phyloP scores from a whole-genome alignment of 2,113 vertebrate genomes.

The Prionailurus bengalensis region DNA sequence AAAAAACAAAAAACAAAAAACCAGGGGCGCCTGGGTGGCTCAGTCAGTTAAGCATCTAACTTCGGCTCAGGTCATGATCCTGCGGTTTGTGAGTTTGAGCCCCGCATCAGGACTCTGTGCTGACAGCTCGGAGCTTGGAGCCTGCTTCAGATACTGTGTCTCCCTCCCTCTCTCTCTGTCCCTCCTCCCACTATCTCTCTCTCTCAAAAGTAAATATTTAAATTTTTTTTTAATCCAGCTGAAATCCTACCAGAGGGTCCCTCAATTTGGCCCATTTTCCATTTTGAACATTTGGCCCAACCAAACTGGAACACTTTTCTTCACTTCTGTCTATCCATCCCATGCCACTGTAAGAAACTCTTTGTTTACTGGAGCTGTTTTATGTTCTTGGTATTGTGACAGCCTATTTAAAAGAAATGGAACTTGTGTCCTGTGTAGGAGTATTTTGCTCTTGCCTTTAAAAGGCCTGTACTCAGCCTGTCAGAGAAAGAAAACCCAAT shows the following conservation, averaged over 20 bases:
- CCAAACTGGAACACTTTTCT: not conserved
- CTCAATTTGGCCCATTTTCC: not conserved
- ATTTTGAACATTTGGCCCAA: not conserved
- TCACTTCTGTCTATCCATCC: not conserved
- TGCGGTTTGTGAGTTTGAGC: no score
- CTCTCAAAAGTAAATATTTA: no score
- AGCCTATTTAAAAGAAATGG: slow-evolving; percentile 35
- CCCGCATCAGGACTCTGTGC: no score
- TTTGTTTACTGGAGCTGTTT: not conserved
- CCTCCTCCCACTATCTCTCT: no score
- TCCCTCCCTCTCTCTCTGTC: no score
- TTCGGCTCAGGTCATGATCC: no score
- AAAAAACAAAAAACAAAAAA: no score
- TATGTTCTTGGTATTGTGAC: not conserved
- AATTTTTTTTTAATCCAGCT: no score
- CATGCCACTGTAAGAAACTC: not conserved
- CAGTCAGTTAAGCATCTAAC: no score
- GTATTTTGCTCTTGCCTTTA: slow-evolving; percentile 68
- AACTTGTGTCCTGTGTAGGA: slow-evolving; percentile 41
- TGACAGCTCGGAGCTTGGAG: no score
- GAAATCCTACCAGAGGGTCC: not conserved
- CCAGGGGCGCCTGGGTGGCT: no score
- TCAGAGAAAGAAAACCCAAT: slow-evolving; percentile 50
- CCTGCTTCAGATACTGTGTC: no score
- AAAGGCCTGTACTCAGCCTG: slow-evolving; percentile 38